Percentiles rank a stretch among this genome's conserved stretches.
phyloP scores from a whole-genome alignment of 2,113 vertebrate species.

The Atrichornis clamosus region DNA sequence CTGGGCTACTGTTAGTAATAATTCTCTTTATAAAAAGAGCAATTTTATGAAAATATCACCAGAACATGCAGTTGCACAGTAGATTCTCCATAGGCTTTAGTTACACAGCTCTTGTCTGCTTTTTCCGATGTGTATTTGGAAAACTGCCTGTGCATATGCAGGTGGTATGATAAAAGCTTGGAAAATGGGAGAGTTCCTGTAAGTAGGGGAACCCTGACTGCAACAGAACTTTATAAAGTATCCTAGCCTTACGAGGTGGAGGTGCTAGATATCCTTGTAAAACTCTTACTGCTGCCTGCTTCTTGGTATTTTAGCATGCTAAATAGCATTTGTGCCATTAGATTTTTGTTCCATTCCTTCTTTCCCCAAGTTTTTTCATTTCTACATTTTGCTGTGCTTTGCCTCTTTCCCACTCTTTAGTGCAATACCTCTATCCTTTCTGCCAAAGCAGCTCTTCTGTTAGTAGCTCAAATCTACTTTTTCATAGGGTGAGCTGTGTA shows the following conservation, averaged over 20 bases:
- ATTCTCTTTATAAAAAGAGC: background rate
- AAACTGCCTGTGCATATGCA: background rate
- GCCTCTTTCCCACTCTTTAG: fast-evolving
- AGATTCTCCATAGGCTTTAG: background rate
- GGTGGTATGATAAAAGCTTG: background rate
- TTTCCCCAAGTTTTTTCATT: background rate
- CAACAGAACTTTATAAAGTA: background rate
- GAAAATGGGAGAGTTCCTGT: background rate
- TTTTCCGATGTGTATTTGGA: background rate
- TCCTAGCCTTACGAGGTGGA: background rate
- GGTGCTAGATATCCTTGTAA: background rate
- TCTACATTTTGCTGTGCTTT: background rate
- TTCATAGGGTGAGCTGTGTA: background rate
- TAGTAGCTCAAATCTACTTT: background rate
- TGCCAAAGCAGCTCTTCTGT: background rate
- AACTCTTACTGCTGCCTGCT: background rate
- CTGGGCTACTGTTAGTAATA: background rate
- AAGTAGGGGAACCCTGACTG: background rate
- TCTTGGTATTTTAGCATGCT: background rate
- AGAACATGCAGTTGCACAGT: background rate
- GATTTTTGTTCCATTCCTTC: background rate
- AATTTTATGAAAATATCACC: background rate
- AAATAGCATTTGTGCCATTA: background rate
- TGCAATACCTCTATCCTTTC: background rate
- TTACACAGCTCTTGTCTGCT: background rate